Evolutionary conservation across 2,888 invertebrate species (phyloP).

Genomic region (Agrotis segetum): DNA sequence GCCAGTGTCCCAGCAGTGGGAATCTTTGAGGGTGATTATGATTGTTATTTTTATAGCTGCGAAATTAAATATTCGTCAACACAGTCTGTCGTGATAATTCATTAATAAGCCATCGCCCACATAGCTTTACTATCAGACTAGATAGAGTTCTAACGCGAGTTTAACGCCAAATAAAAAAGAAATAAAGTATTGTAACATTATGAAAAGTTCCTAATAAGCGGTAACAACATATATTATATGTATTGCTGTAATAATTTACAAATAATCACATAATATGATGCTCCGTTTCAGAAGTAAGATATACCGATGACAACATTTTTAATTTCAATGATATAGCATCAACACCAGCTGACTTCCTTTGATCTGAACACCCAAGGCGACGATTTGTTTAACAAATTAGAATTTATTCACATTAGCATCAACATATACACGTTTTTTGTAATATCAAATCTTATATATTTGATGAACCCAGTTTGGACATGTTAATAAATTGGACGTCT

Average conservation of each 20-base stretch:
- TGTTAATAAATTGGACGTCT: constrained; percentile 55
- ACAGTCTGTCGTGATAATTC: not conserved
- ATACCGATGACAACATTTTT: constrained; percentile 22
- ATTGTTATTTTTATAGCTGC: too few species aligned
- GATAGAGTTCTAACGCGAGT: too few species aligned
- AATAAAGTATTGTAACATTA: constrained; percentile 5
- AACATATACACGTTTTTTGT: constrained; percentile 36
- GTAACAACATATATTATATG: not conserved
- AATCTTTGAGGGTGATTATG: too few species aligned
- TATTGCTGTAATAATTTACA: constrained; percentile 20
- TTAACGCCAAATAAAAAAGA: not conserved
- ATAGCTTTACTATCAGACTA: too few species aligned
- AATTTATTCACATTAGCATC: constrained; percentile 36
- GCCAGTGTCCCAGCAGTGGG: too few species aligned
- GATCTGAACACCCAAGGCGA: constrained; percentile 40
- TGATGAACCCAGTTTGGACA: constrained; percentile 33
- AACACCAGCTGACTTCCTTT: constrained; percentile 32
- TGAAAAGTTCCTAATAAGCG: constrained; percentile 9
- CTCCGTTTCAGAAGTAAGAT: constrained; percentile 22
- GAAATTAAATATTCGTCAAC: too few species aligned
- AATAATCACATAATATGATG: constrained; percentile 11
- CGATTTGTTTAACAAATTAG: constrained; percentile 43
- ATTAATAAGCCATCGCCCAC: not conserved
- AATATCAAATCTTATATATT: constrained; percentile 45
- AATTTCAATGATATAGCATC: constrained; percentile 41